phyloP scores from a whole-genome alignment of 2,113 vertebrate genomes.

The Theropithecus gelada region DNA sequence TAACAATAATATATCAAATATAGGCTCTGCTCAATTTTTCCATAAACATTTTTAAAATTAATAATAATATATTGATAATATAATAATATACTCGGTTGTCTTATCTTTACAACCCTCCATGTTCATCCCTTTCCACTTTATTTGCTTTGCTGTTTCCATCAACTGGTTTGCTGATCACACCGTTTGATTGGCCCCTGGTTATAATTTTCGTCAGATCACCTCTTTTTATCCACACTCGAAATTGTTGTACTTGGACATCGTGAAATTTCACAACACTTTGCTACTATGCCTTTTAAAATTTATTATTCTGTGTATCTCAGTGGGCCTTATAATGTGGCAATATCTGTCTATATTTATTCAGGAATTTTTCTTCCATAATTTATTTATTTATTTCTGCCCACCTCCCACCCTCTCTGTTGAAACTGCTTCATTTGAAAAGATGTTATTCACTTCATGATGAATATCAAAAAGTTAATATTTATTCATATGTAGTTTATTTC shows the following conservation, averaged over 20 bases:
- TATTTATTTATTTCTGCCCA: too few relatives aligned
- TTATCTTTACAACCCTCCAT: background rate
- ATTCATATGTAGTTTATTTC: too few relatives aligned
- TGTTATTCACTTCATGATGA: background rate
- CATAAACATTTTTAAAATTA: too few relatives aligned
- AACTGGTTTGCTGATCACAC: background rate
- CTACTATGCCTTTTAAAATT: background rate
- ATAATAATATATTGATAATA: background rate
- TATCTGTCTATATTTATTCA: background rate
- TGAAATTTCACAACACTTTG: background rate
- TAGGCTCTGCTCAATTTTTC: background rate
- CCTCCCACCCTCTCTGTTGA: too few relatives aligned
- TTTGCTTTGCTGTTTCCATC: background rate
- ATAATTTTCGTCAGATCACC: background rate
- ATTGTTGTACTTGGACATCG: background rate
- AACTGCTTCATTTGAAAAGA: background rate
- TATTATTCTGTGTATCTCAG: background rate
- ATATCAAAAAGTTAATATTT: background rate
- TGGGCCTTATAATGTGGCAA: background rate
- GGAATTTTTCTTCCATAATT: background rate
- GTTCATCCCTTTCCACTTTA: background rate
- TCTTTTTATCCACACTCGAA: background rate
- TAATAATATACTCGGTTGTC: background rate
- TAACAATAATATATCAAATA: background rate
- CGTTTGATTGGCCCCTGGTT: background rate